Percentiles rank a stretch among this genome's conserved stretches.
These are phyloP conservation scores for Ploceus nigricollis DNA, from an alignment of 2,113 vertebrate species.

Conservation along the genomic window DNA sequence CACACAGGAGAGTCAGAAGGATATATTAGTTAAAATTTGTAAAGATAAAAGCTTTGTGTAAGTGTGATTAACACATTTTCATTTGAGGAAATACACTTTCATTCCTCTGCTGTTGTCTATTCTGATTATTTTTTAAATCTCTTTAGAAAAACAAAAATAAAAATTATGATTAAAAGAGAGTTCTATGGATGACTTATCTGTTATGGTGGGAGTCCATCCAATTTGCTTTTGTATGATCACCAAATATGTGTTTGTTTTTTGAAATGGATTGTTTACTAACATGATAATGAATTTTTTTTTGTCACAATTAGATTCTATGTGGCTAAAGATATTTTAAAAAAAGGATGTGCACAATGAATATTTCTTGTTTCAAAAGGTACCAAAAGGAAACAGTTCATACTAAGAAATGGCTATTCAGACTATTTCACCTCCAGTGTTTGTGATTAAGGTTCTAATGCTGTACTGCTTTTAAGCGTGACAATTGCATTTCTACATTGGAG, in stretches of 20 bases:
- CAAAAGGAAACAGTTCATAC: neutral
- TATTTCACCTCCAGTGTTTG: conserved; percentile 45
- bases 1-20: neutral
- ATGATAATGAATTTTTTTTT: neutral
- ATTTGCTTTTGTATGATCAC: neutral
- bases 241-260: neutral
- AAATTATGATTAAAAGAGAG: neutral
- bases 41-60: neutral
- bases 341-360: neutral
- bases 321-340: neutral
- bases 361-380: neutral
- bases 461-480: conserved; percentile 66
- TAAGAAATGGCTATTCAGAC: neutral
- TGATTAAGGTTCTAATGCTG: conserved; percentile 63
- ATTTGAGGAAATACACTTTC: neutral
- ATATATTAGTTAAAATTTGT: neutral
- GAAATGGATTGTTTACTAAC: neutral
- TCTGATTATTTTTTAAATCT: neutral
- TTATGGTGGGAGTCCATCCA: fast-evolving
- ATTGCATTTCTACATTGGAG: conserved; percentile 69
- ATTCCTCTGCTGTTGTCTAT: neutral
- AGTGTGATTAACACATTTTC: neutral
- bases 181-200: neutral
- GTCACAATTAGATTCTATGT: neutral
- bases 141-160: neutral